These are phyloP conservation scores for Dicranocentrus wangi DNA, from an alignment of 2,888 invertebrate genomes.

Conservation along the genomic window DNA sequence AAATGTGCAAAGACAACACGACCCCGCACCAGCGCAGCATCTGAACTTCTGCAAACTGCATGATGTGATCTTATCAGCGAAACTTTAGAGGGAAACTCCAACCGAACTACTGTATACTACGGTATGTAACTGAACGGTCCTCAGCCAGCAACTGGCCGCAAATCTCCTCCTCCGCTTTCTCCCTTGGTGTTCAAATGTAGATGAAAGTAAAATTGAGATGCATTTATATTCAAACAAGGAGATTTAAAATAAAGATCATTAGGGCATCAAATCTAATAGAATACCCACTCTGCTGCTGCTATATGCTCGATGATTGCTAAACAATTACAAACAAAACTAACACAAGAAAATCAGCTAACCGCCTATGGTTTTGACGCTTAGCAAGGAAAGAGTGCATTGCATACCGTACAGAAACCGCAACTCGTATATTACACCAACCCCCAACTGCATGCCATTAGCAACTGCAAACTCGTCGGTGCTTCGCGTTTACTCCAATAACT, in stretches of 20 bases:
- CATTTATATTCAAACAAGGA: conserved; percentile 18
- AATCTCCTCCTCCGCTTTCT: conserved; percentile 24
- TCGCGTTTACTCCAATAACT: conserved; percentile 55
- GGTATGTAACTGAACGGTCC: conserved; percentile 32
- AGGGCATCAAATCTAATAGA: conserved; percentile 24
- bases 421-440: conserved; percentile 60
- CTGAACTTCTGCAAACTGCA: not conserved
- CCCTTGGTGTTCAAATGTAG: conserved; percentile 33
- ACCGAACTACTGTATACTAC: conserved; percentile 13
- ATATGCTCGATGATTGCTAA: conserved; percentile 29
- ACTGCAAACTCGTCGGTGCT: conserved; percentile 51
- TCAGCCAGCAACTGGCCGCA: conserved; percentile 34
- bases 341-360: conserved; percentile 37
- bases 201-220: conserved; percentile 54
- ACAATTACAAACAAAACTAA: conserved; percentile 31
- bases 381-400: conserved; percentile 53
- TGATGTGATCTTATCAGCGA: not conserved
- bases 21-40: not conserved
- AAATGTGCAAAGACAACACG: not conserved
- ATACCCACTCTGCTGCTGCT: conserved; percentile 6
- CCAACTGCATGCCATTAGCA: conserved; percentile 51
- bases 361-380: conserved; percentile 26
- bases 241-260: conserved; percentile 24
- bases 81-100: not conserved
- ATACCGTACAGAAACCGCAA: conserved; percentile 56